Evolutionary conservation across 2,797 vertebrate species (phyloP), one percentile per base, ranked within the genome.

Genomic region (Alfaro cultratus): DNA sequence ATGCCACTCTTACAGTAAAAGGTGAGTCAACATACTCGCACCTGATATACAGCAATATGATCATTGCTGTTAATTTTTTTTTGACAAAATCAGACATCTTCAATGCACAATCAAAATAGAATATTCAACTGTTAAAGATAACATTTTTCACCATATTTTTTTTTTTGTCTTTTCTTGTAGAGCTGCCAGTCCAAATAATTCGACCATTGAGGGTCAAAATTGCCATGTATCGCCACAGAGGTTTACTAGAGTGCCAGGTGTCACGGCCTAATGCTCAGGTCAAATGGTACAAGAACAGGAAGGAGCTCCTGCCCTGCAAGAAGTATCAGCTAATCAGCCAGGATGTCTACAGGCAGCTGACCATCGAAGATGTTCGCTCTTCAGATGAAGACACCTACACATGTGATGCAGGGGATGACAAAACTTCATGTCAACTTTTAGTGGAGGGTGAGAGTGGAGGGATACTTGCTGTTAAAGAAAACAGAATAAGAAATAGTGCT

Each of bases 301-400:
- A 83, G 47, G 96, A 97, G 88, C 93, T 99, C 10, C 81, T 80
- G 21, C 88, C 97, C 0, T 85, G 95, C 51, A 91, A 90, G 74
- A 99, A 97, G 84, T 97, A 97, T 0, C 97, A 98, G 39, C 93
- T 98, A 0, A 95, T 98, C 83, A 98, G 96, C 0, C 95, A 99
- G 0, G 97, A 97, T 0, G 85, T 98, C 80, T 99, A 98, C 89
- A 94, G 98, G 78, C 98, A 99, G 82, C 96, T 99, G 77, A 85
- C 97, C 83, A 99, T 99, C 82, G 96, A 96, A 0, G 94, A 97
- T 0, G 92, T 97, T 1, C 96, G 94, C 81, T 97, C 96, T 0
- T 96, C 96, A n/a, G 99, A 99, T 0, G 99, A 99, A 83, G 98
- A 97, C 86, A 96, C 93, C 0, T 99, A 99, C 81, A 98, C 95